These are phyloP conservation scores for Laothoe populi DNA, from an alignment of 2,888 invertebrate genomes.

Conservation along the genomic window DNA sequence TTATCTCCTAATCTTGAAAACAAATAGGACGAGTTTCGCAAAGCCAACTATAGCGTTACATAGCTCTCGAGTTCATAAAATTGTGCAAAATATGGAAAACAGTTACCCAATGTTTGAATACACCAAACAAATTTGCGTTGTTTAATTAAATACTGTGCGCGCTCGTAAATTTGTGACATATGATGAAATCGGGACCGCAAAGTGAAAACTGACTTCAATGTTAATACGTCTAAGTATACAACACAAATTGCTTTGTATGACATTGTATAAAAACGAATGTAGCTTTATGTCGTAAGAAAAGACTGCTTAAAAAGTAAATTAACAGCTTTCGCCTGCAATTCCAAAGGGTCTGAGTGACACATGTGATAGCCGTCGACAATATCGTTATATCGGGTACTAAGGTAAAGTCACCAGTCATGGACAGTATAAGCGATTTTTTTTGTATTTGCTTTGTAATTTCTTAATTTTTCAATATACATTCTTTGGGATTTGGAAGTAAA, in stretches of 20 bases:
- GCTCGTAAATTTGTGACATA: constrained; percentile 2
- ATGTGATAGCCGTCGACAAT: no score
- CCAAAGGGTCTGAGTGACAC: no score
- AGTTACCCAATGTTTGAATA: constrained; percentile 15
- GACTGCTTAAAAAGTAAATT: not conserved
- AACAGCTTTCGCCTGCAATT: no score
- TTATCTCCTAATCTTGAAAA: constrained; percentile 11
- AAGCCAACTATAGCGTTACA: not conserved
- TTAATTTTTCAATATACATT: no score
- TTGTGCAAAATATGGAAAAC: constrained; percentile 8
- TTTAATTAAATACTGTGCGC: constrained; percentile 1
- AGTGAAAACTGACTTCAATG: constrained; percentile 1
- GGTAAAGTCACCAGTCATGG: no score
- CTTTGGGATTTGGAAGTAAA: no score
- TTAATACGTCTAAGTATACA: not conserved
- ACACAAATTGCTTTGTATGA: not conserved
- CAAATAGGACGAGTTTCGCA: constrained; percentile 14
- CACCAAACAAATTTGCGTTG: constrained; percentile 13
- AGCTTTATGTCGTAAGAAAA: not conserved
- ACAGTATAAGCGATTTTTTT: no score
- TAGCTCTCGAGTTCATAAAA: constrained; percentile 3
- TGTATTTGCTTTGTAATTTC: no score
- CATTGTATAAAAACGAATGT: constrained; percentile 2
- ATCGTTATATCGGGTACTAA: no score
- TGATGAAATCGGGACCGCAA: not conserved